phyloP scores from a whole-genome alignment of 1,140 invertebrate genomes.

The Helicoverpa armigera region DNA sequence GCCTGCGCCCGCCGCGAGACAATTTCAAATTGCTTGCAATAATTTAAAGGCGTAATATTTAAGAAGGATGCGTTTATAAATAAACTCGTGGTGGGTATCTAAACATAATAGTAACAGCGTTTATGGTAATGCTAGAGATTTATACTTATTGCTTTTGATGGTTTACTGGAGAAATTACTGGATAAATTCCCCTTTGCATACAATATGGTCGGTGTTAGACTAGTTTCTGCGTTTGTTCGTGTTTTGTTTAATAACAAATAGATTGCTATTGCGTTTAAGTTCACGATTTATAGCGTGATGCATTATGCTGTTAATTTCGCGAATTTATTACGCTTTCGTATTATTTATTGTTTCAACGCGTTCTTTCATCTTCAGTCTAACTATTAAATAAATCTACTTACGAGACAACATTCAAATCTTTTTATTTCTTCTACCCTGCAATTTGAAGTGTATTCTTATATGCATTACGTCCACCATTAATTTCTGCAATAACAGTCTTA shows the following conservation, averaged over 20 bases:
- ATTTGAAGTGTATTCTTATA: not conserved
- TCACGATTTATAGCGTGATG: slow-evolving; percentile 1
- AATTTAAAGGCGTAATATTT: slow-evolving; percentile 76
- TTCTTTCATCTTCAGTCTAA: not conserved
- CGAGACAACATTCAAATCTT: not conserved
- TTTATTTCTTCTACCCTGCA: not conserved
- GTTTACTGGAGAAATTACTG: slow-evolving; percentile 49
- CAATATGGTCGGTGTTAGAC: slow-evolving; percentile 37
- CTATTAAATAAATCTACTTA: not conserved
- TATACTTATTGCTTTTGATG: slow-evolving; percentile 78
- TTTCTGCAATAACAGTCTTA: not conserved
- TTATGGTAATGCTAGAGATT: slow-evolving; percentile 80
- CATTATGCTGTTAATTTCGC: slow-evolving; percentile 1
- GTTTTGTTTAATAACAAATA: slow-evolving; percentile 34
- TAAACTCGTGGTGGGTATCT: slow-evolving; percentile 68
- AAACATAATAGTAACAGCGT: slow-evolving; percentile 72
- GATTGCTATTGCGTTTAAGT: slow-evolving; percentile 20
- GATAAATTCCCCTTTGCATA: slow-evolving; percentile 46
- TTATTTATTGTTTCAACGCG: not conserved
- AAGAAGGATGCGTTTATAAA: slow-evolving; percentile 81
- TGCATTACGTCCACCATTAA: not conserved
- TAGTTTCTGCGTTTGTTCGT: slow-evolving; percentile 36
- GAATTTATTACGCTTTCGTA: not conserved
- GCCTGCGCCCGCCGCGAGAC: slow-evolving; percentile 71
- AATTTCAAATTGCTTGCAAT: slow-evolving; percentile 81